phyloP scores from a whole-genome alignment of 2,797 vertebrate species.

The Clarias platycephalus region DNA sequence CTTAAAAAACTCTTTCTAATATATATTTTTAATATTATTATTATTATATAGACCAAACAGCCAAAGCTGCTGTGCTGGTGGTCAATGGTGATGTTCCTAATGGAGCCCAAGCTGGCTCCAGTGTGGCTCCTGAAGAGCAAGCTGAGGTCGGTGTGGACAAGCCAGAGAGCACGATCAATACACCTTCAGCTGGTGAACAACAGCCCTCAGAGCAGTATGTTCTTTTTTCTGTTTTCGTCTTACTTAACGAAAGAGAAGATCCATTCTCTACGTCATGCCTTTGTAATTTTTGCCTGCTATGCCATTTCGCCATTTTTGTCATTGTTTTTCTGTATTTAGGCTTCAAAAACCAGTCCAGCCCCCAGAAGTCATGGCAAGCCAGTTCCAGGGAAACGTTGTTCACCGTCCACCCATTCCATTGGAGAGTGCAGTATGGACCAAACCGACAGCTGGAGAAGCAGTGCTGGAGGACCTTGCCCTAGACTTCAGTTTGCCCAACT shows the following conservation, averaged over 20 bases:
- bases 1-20: too few relatives aligned
- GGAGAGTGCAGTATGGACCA: slow-evolving; percentile 68
- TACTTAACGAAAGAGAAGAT: not conserved
- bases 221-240: slow-evolving; percentile 13
- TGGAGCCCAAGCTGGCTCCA: not conserved
- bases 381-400: slow-evolving; percentile 66
- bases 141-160: not conserved
- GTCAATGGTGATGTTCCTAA: slow-evolving; percentile 6
- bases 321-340: slow-evolving; percentile 34
- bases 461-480: slow-evolving; percentile 74
- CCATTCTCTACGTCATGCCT: not conserved
- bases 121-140: not conserved
- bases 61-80: slow-evolving; percentile 16
- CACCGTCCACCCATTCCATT: slow-evolving; percentile 66
- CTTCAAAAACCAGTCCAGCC: slow-evolving; percentile 55
- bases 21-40: too few relatives aligned
- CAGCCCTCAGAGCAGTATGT: slow-evolving; percentile 38
- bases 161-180: not conserved
- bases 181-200: slow-evolving; percentile 49
- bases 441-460: slow-evolving; percentile 50
- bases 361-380: slow-evolving; percentile 55
- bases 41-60: slow-evolving; percentile 16
- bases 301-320: not conserved
- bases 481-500: slow-evolving; percentile 65
- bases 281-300: not conserved